These are phyloP conservation scores for Falco rusticolus DNA, from an alignment of 2,797 vertebrate species.

Conservation along the genomic window DNA sequence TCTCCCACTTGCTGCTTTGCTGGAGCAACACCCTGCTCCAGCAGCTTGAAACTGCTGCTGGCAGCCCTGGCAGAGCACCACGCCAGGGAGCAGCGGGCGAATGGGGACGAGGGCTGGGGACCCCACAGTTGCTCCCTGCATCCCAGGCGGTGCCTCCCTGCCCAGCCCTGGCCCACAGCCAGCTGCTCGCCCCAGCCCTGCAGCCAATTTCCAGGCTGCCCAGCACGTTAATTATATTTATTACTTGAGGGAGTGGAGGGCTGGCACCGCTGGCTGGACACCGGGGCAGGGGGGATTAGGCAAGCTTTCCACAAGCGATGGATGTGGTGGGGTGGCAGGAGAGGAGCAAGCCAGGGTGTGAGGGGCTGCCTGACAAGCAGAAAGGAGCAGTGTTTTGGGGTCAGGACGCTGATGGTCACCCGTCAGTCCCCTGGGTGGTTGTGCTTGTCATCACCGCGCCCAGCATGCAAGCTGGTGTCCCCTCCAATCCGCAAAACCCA, in stretches of 20 bases:
- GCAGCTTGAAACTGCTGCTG: neutral
- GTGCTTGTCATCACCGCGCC: fast-evolving
- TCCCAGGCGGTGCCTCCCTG: neutral
- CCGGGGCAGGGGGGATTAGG: fast-evolving
- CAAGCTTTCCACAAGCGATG: fast-evolving
- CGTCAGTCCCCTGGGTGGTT: neutral
- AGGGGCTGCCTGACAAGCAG: neutral
- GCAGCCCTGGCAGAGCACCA: neutral
- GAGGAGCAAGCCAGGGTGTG: neutral
- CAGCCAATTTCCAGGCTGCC: conserved; percentile 30
- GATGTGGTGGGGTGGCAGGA: neutral
- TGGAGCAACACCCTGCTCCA: neutral
- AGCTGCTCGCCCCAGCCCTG: conserved; percentile 11
- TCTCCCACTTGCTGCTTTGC: neutral
- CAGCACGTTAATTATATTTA: conserved; percentile 45
- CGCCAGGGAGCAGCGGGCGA: fast-evolving
- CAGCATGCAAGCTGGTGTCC: fast-evolving
- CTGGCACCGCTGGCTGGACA: neutral
- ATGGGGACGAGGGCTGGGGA: neutral
- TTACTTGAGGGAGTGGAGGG: conserved; percentile 28
- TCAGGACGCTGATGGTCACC: neutral
- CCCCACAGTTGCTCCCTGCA: fast-evolving
- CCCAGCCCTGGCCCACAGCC: neutral
- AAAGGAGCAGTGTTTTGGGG: neutral
- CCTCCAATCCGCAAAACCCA: neutral